These are phyloP conservation scores for Brachyalestes nurse DNA, from an alignment of 2,797 vertebrate genomes.

Conservation along the genomic window DNA sequence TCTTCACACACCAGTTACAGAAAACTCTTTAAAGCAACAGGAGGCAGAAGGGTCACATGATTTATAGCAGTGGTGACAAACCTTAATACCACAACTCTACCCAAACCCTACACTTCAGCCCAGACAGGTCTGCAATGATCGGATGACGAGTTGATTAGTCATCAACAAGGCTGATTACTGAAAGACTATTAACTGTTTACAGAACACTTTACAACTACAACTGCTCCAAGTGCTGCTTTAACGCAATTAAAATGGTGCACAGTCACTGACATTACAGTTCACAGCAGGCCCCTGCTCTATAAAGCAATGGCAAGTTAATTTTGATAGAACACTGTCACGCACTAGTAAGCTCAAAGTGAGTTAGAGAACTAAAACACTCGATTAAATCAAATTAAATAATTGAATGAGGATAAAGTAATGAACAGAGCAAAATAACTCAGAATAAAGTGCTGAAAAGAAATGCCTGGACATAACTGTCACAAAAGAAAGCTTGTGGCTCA, in stretches of 20 bases:
- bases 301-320: too few relatives aligned
- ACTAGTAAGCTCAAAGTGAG: too few relatives aligned
- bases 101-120: not conserved
- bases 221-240: not conserved
- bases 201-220: not conserved
- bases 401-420: too few relatives aligned
- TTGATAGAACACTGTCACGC: too few relatives aligned
- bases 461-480: too few relatives aligned
- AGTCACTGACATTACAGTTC: not conserved
- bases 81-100: not conserved
- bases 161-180: not conserved
- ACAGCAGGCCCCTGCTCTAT: too few relatives aligned
- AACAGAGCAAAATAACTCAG: too few relatives aligned
- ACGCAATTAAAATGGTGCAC: not conserved
- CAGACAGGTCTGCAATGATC: not conserved
- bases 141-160: not conserved
- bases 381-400: too few relatives aligned
- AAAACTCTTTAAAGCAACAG: not conserved
- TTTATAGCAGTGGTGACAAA: not conserved
- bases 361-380: too few relatives aligned
- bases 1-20: not conserved
- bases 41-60: not conserved
- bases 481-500: too few relatives aligned
- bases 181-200: not conserved
- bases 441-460: too few relatives aligned